phyloP scores from a whole-genome alignment of 2,113 vertebrate genomes.

The Plotosus lineatus region DNA sequence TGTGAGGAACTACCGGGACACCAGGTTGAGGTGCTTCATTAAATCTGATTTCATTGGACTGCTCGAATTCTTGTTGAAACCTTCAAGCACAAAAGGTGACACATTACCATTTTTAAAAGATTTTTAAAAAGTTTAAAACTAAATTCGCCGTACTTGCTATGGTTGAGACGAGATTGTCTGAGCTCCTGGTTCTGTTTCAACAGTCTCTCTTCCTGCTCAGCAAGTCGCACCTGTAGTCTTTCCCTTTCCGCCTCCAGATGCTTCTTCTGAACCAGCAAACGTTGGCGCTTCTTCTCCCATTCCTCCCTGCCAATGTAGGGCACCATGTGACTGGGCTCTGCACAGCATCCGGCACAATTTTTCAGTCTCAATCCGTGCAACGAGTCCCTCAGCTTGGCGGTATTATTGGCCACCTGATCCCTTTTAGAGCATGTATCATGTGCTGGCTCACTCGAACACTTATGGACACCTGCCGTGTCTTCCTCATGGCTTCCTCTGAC shows the following conservation, averaged over 20 bases:
- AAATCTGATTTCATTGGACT: conserved; percentile 23
- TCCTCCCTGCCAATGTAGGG: conserved; percentile 65
- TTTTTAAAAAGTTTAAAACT: not conserved
- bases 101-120: no score
- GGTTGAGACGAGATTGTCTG: conserved; percentile 76
- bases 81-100: conserved; percentile 23
- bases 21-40: conserved; percentile 24
- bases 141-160: conserved; percentile 70
- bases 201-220: conserved; percentile 85
- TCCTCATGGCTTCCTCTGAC: conserved; percentile 34
- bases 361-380: conserved; percentile 15
- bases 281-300: conserved; percentile 81
- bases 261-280: conserved; percentile 88
- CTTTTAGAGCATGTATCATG: conserved; percentile 38
- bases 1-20: conserved; percentile 1
- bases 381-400: conserved; percentile 24
- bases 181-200: conserved; percentile 83
- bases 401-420: conserved; percentile 17
- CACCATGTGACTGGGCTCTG: conserved; percentile 46
- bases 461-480: conserved; percentile 13
- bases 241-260: conserved; percentile 91
- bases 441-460: conserved; percentile 39
- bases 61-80: conserved; percentile 49
- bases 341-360: not conserved
- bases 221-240: conserved; percentile 79